Evolutionary conservation across 1,140 invertebrate genomes (phyloP), one percentile per base, ranked within the genome.

Genomic region (Marisa cornuarietis): DNA sequence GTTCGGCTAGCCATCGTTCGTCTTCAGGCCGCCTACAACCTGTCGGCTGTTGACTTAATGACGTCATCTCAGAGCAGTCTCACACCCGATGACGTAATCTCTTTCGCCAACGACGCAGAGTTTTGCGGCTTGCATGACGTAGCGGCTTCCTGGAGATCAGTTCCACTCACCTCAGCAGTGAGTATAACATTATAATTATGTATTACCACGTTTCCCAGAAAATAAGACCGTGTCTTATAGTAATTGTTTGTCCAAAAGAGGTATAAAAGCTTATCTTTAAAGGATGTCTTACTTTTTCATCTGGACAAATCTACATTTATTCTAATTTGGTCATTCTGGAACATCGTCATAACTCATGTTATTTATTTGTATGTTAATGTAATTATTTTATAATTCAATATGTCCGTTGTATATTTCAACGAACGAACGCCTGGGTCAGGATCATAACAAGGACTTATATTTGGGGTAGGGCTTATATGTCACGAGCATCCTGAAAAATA

Each of bases 11-110:
- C 69, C 78, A 72, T 79, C 14, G 69, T 79, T n/a, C 68, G 78
- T 24, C 78, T 79, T 26, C 78, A 79, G 78, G 69, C 71, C 52
- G 62, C 78, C 68, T 79, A 79, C 78, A 72, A 73, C 49, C 69
- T 79, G 54, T 13, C 78, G 24, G 31, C 71, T 11, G 11, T 26
- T 24, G 20, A 22, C n/a, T 69, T 79, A 9, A 16, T 65, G 51
- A 31, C 24, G 68, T 73, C 78, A 26, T 54, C 78, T 58, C 11
- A 31, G 4, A 31, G 42, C 61, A 72, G 72, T 69, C 54, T 79
- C 54, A 62, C 78, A 3, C 69, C 24, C 11, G 13, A 24, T 31
- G 78, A 79, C 54, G 20, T 42, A 6, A 69, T 69, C 18, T 22
- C 20, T 42, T 58, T 79, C 42, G 78, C 71, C 20, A 18, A 1